These are phyloP conservation scores for Sarcophilus harrisii DNA, from an alignment of 2,797 vertebrate genomes.

Conservation along the genomic window DNA sequence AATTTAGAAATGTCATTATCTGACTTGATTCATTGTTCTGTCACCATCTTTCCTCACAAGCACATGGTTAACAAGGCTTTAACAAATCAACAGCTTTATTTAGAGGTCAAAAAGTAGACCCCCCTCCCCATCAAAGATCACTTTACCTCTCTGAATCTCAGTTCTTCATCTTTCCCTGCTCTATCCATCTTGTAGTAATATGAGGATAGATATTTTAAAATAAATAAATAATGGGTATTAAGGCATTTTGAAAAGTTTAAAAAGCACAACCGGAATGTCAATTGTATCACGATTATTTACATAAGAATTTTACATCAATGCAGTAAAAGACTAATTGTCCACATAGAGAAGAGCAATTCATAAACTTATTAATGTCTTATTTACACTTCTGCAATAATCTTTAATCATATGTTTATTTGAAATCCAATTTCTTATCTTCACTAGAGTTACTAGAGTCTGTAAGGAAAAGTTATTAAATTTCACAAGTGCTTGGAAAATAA, in stretches of 20 bases:
- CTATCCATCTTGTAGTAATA: background rate
- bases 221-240: background rate
- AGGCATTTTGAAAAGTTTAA: constrained; percentile 39
- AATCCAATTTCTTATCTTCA: background rate
- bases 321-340: background rate
- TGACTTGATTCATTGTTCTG: background rate
- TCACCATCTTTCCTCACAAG: background rate
- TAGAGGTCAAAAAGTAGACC: background rate
- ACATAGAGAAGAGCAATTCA: background rate
- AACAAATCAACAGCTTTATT: background rate
- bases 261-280: background rate
- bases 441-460: constrained; percentile 26
- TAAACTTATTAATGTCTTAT: background rate
- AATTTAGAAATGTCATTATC: background rate
- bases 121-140: background rate
- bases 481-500: constrained; percentile 1
- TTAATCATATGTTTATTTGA: background rate
- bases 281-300: background rate
- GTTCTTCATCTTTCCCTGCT: background rate
- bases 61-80: background rate
- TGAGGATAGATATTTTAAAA: background rate
- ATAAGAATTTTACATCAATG: background rate
- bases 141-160: background rate
- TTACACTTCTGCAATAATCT: background rate
- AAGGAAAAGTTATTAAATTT: constrained; percentile 36